Percentiles rank a stretch among this genome's conserved stretches.
Evolutionary conservation across 35 echinoderm and acorn worm genomes (phyloP).

Genomic region (Diadema setosum): DNA sequence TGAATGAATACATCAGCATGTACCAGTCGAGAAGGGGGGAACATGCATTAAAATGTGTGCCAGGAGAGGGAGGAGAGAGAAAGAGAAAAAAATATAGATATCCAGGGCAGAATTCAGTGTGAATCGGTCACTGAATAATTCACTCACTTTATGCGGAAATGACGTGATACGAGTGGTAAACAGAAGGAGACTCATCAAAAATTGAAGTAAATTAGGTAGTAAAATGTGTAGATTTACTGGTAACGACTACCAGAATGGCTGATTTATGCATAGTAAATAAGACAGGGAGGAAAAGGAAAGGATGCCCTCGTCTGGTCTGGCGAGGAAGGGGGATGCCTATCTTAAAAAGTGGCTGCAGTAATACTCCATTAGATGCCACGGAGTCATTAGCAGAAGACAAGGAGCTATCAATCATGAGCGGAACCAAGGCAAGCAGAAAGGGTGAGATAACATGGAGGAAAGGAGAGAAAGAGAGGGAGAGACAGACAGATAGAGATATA

Average conservation of each 20-base stretch:
- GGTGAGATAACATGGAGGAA: too few relatives aligned
- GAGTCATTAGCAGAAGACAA: constrained; percentile 1
- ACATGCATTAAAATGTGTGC: too few relatives aligned
- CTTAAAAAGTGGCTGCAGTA: constrained; percentile 3
- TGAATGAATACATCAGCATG: too few relatives aligned
- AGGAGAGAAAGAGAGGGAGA: background rate
- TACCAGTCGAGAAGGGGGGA: too few relatives aligned
- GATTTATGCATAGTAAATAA: background rate
- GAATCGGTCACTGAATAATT: background rate
- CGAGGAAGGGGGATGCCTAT: too few relatives aligned
- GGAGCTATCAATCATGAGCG: background rate
- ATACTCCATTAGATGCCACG: constrained; percentile 10
- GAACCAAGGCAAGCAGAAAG: background rate
- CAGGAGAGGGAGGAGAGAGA: too few relatives aligned
- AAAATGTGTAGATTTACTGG: background rate
- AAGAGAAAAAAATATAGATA: too few relatives aligned
- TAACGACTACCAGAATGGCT: background rate
- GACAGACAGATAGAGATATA: background rate
- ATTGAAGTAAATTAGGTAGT: constrained; percentile 7
- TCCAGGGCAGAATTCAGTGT: too few relatives aligned
- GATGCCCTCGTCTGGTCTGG: too few relatives aligned
- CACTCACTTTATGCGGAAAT: background rate
- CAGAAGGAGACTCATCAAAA: background rate
- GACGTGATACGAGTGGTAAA: background rate
- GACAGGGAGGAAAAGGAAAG: too few relatives aligned